Conservation (phyloP, 2,888 invertebrate genomes). For the Dasysyrphus tricinctus region DNA sequence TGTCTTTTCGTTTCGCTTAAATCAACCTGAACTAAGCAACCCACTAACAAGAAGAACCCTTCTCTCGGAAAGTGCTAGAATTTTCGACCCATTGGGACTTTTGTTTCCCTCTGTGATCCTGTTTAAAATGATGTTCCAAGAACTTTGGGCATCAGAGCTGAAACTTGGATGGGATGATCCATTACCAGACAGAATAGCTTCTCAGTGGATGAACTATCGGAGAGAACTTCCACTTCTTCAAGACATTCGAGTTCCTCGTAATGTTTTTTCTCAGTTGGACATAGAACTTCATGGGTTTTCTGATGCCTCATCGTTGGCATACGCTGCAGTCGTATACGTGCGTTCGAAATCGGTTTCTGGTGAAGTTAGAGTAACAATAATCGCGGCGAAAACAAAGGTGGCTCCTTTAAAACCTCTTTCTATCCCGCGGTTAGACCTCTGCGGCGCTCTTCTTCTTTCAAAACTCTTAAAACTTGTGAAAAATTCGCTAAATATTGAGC, state of each 20-base stretch:
- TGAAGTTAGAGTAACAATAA: conserved; percentile 3
- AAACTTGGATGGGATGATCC: no score
- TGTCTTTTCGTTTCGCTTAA: no score
- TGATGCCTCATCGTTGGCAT: not conserved
- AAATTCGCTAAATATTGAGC: conserved; percentile 28
- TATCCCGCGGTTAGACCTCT: conserved; percentile 59
- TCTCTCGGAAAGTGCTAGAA: not conserved
- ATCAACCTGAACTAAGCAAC: no score
- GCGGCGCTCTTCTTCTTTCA: conserved; percentile 47
- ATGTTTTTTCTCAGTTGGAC: not conserved
- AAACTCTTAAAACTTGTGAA: conserved; percentile 34
- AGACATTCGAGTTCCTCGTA: not conserved
- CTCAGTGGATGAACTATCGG: conserved; percentile 1
- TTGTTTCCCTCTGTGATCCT: not conserved
- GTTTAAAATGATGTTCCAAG: no score
- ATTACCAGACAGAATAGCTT: no score
- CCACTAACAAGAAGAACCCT: no score
- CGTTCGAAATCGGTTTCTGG: not conserved
- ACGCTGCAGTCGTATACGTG: not conserved
- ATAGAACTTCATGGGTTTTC: conserved; percentile 9
- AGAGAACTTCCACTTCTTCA: not conserved
- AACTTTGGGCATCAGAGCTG: no score
- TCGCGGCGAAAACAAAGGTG: conserved; percentile 28
- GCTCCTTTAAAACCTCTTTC: conserved; percentile 52
- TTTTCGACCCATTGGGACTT: conserved; percentile 9